Percentiles rank a stretch among this genome's conserved stretches.
phyloP scores from a whole-genome alignment of 1,140 invertebrate genomes.

The Aplysia californica region DNA sequence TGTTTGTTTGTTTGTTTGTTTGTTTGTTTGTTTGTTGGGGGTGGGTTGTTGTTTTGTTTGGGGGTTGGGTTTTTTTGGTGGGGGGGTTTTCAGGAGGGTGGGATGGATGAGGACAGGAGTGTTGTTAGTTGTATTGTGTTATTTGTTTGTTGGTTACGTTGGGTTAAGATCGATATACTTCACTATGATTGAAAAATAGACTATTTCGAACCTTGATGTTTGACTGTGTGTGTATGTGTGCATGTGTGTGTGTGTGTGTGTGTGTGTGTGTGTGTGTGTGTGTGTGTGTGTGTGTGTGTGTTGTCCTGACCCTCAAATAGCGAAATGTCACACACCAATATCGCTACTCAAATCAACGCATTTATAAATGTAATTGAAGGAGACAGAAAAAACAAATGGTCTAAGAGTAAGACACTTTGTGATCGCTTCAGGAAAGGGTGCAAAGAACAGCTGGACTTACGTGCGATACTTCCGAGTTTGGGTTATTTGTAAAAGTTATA shows the following conservation, averaged over 20 bases:
- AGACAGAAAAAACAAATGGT: background rate
- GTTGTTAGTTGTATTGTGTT: background rate
- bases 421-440: no score
- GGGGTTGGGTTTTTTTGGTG: background rate
- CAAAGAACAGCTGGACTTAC: background rate
- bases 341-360: background rate
- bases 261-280: background rate
- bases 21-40: background rate
- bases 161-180: no score
- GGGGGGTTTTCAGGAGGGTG: background rate
- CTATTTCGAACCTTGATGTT: background rate
- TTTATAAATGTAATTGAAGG: background rate
- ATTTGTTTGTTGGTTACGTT: no score
- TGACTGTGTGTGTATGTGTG: background rate
- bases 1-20: conserved; percentile 6
- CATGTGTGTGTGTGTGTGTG: background rate
- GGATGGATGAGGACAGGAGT: background rate
- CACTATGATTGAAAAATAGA: no score
- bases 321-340: background rate
- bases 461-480: no score
- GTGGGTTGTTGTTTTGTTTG: background rate
- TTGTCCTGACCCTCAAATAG: no score
- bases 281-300: background rate
- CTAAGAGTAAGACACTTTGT: no score
- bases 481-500: no score